Base-by-base conservation (phyloP, 2,113 vertebrate species). In the Campylorhamphus procurvoides region DNA sequence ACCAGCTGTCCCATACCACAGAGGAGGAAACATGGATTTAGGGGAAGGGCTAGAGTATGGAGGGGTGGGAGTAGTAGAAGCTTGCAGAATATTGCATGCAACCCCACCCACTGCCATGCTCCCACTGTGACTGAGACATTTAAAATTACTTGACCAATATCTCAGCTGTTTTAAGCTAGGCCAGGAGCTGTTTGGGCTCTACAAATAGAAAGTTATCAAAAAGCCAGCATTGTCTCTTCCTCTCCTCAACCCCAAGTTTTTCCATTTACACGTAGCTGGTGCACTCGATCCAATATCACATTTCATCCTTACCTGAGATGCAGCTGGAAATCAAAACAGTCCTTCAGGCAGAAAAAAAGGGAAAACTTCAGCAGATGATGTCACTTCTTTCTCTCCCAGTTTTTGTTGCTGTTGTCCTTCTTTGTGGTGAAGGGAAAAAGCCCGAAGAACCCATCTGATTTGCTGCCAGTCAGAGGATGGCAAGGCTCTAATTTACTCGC, bases 221-320 rank as follows among this genome's bases (percentile, higher is more conserved):
- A 92, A 74, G 0, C 0, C 44, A 87, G 28, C 50, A 31, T 37
- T 29, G 11, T 69, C 55, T 82, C 33, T 95, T 90, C 47, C 40
- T 75, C 71, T 80, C 35, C 67, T 80, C 59, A 77, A 47, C 55
- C 1, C 0, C 49, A 71, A 76, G 47, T 66, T 90, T 94, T 93
- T 95, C 84, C 63, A 33, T 53, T 86, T 71, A 71, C 47, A 80
- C 71, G 39, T 31, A 89, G 37, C 25, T 80, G 72, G 74, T 6
- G 2, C 33, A 11, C 59, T 95, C 39, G 4, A 42, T 89, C 18
- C 80, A 91, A n/a, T 85, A 73, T 73, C 63, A 49, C 53, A 55
- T 91, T 89, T 91, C 18, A 5, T 74, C 50, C 67, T 90, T 96
- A 91, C 90, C 94, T 97, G 91, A 85, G 63, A 35, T 85, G 72